Evolutionary conservation across 2,888 invertebrate genomes (phyloP).

Genomic region (Merodon equestris): DNA sequence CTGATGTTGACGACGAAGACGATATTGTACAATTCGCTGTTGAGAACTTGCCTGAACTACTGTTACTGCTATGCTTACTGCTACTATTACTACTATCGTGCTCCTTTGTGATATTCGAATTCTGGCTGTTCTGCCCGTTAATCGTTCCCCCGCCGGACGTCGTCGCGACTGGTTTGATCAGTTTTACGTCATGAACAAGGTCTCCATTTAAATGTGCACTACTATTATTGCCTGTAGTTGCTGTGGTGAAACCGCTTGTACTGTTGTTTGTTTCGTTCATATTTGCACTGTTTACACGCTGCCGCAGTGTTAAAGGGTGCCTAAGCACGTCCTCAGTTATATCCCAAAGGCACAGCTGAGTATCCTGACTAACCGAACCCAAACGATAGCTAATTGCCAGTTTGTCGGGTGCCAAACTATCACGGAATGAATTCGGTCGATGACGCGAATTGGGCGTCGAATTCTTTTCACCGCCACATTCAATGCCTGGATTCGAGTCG

Average conservation of each 20-base stretch:
- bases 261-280: constrained; percentile 72
- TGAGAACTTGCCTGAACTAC: constrained; percentile 78
- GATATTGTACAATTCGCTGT: constrained; percentile 79
- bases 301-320: constrained; percentile 81
- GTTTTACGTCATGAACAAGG: constrained; percentile 76
- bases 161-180: constrained; percentile 77
- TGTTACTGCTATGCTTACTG: constrained; percentile 74
- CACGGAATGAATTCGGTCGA: constrained; percentile 77
- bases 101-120: constrained; percentile 58
- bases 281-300: constrained; percentile 75
- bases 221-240: constrained; percentile 35
- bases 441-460: constrained; percentile 75
- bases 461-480: constrained; percentile 73
- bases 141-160: constrained; percentile 42
- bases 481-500: constrained; percentile 72
- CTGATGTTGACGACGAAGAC: constrained; percentile 75
- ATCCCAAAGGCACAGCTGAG: constrained; percentile 98
- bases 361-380: constrained; percentile 98
- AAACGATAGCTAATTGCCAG: constrained; percentile 87
- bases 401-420: constrained; percentile 77
- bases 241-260: constrained; percentile 57
- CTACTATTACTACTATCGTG: constrained; percentile 73
- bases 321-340: constrained; percentile 95
- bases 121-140: constrained; percentile 29
- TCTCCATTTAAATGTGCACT: constrained; percentile 75